A percentile compares a stretch with the other conserved stretches of the same genome.
These are phyloP conservation scores for Gymnothorax javanicus DNA, from an alignment of 2,797 vertebrate species.

Conservation along the genomic window DNA sequence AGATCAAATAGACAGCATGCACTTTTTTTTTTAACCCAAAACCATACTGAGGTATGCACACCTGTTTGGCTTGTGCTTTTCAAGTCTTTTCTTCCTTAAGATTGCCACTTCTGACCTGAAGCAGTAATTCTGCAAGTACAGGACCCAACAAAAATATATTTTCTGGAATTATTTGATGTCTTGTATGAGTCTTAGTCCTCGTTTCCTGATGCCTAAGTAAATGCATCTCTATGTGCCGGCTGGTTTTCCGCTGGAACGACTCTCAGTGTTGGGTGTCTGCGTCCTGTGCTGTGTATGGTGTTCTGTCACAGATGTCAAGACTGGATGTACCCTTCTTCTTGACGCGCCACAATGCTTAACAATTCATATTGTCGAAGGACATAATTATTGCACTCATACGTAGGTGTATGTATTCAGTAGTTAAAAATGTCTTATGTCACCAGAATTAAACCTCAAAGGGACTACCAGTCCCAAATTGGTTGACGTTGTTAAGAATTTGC, in stretches of 20 bases:
- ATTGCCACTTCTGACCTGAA: not conserved
- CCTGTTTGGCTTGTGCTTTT: not conserved
- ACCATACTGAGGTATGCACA: not conserved
- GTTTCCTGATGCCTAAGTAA: not conserved
- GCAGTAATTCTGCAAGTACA: not conserved
- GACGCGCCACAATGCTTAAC: too few relatives aligned
- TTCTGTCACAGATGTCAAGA: not conserved
- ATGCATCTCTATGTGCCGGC: not conserved
- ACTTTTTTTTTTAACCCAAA: not conserved
- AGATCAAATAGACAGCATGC: not conserved
- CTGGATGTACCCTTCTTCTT: too few relatives aligned
- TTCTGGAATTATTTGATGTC: not conserved
- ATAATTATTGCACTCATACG: too few relatives aligned
- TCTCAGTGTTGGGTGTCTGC: not conserved
- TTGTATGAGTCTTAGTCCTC: not conserved
- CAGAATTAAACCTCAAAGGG: not conserved
- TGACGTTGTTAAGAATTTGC: too few relatives aligned
- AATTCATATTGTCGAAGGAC: too few relatives aligned
- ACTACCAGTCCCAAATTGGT: not conserved
- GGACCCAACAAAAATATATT: not conserved
- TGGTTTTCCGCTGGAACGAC: not conserved
- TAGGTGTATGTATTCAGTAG: not conserved
- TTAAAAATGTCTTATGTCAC: not conserved
- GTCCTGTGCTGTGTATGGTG: not conserved
- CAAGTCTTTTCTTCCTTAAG: not conserved